phyloP scores from a whole-genome alignment of 2,888 invertebrate genomes.

The Ormyrus nitidulus region DNA sequence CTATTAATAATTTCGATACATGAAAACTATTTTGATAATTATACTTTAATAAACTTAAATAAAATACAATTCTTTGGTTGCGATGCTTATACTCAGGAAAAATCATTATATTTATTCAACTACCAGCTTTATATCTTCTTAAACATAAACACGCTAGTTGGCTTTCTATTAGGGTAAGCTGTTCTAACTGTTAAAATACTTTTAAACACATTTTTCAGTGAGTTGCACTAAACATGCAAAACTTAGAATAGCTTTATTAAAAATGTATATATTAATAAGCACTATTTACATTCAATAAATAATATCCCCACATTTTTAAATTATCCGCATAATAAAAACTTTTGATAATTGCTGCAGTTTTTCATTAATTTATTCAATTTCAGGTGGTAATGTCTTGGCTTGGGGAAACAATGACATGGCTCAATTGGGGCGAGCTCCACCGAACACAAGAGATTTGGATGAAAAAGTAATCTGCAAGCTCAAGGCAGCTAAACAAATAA shows the following conservation, averaged over 20 bases:
- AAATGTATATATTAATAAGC: no score
- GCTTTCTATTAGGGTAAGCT: no score
- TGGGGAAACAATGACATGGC: constrained; percentile 86
- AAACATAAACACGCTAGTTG: no score
- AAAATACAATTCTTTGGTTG: not conserved
- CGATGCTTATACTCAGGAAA: no score
- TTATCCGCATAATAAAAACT: not conserved
- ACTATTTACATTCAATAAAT: no score
- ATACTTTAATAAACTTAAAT: not conserved
- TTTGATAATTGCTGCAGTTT: not conserved
- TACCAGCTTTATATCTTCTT: no score
- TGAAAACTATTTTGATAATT: not conserved
- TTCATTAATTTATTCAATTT: constrained; percentile 16
- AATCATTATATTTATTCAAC: no score
- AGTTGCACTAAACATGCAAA: no score
- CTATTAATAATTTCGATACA: constrained; percentile 5
- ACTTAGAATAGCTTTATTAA: no score
- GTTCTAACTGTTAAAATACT: no score
- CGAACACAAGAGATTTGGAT: constrained; percentile 78
- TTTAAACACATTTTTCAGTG: no score
- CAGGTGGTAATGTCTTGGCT: constrained; percentile 81
- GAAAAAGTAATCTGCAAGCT: constrained; percentile 75
- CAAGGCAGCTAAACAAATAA: constrained; percentile 84
- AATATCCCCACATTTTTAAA: no score
- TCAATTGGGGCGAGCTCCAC: constrained; percentile 79